Conservation (phyloP, 92 coral and sea anemone genomes). For the Umimayanthus kanabou region DNA sequence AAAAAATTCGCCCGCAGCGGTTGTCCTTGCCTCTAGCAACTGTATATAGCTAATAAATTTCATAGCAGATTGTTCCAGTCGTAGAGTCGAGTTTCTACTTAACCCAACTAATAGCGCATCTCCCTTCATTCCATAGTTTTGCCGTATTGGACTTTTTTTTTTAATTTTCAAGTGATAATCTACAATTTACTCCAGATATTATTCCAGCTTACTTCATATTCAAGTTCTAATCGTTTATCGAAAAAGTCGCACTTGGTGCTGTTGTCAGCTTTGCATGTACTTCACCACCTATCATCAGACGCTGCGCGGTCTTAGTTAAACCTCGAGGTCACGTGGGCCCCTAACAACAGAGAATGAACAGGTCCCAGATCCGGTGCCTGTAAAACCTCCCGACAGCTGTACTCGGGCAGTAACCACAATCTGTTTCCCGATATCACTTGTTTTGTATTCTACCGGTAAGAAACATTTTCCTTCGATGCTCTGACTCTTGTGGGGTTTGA, state of each 20-base stretch:
- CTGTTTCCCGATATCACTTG: not conserved
- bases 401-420: not conserved
- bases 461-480: not conserved
- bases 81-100: no score
- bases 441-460: not conserved
- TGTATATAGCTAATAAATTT: no score
- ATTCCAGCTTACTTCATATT: not conserved
- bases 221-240: not conserved
- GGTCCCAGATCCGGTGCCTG: not conserved
- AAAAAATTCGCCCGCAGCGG: no score
- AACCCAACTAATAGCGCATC: no score
- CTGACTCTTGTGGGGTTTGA: not conserved
- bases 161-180: no score
- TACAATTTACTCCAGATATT: no score
- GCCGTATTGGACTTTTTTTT: no score
- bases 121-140: no score
- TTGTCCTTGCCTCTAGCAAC: no score
- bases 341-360: slow-evolving; percentile 6
- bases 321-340: not conserved
- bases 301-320: not conserved
- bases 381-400: not conserved
- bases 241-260: not conserved
- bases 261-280: not conserved
- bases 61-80: no score
- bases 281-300: no score